Base-by-base conservation (phyloP, 2,888 invertebrate genomes). In the Sussaba pulchella region DNA sequence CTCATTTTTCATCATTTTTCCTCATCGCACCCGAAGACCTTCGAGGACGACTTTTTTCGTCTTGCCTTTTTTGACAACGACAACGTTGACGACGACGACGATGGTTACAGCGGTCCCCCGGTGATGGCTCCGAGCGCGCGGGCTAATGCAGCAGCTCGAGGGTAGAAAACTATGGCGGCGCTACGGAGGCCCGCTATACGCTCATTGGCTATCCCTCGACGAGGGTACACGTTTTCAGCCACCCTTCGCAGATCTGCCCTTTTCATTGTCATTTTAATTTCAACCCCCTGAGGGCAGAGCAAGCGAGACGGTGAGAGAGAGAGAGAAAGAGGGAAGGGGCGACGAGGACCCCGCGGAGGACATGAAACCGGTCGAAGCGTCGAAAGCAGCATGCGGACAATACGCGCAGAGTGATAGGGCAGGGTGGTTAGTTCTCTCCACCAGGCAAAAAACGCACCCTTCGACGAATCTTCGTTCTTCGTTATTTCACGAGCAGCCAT, bases 211-310 rank as follows among this genome's bases (percentile, higher is more conserved):
- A 31, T 82, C 73, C 77, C 70, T 84, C 87, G 88, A 69, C 87
- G 85, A 86, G 87, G 87, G 88, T 88, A 89, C 89, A 88, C 88
- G 85, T 88, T 90, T 91, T 90, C 88, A 87, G 89, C 88, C 89
- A 88, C 90, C 91, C 89, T 89, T 88, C 86, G 87, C 52, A 80
- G 88, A 88, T 90, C 89, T 89, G 89, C 91, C 90, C 89, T 89
- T 89, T 57, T 81, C 77, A 81, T 92, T 92, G 92, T 92, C 92
- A 92, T 92, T 92, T 91, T 91, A 91, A 92, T 92, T 91, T 91
- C 89, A 89, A 91, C 88, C 89, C 88, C 84, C 85, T 61, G 26
- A 66, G 64, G 80, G 78, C 82, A 64, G 78, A 64, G 61, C 52
- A 63, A 76, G 70, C 81, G 86, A 84, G 83, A 83, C 84, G 84